Evolutionary conservation across 2,888 invertebrate genomes (phyloP).

Genomic region (Calliphora vomitoria): DNA sequence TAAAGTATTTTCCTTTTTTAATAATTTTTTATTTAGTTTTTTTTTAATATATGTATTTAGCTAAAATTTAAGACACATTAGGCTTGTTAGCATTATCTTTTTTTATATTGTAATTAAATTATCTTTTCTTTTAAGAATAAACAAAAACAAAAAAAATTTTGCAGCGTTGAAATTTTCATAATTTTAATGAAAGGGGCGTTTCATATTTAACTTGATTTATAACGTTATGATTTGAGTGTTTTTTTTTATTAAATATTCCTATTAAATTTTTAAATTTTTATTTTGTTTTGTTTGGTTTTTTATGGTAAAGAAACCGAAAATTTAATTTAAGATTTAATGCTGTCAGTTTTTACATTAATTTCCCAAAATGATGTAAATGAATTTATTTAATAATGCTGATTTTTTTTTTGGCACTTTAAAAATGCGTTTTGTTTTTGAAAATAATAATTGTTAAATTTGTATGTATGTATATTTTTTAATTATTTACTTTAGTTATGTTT

Average conservation of each 20-base stretch:
- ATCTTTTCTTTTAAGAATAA: slow-evolving; percentile 55
- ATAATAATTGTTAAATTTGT: slow-evolving; percentile 34
- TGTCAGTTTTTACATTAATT: not conserved
- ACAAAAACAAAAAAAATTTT: slow-evolving; percentile 49
- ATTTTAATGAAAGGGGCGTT: not conserved
- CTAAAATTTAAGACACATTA: slow-evolving; percentile 84
- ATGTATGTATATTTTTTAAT: slow-evolving; percentile 14
- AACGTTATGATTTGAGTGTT: slow-evolving; percentile 12
- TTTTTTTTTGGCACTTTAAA: slow-evolving; percentile 75
- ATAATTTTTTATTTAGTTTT: slow-evolving; percentile 42
- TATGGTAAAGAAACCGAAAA: slow-evolving; percentile 45
- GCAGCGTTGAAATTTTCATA: slow-evolving; percentile 44
- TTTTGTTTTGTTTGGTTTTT: slow-evolving; percentile 15
- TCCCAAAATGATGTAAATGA: slow-evolving; percentile 31
- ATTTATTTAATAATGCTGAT: slow-evolving; percentile 39
- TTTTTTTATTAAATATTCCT: slow-evolving; percentile 4
- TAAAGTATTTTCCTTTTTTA: slow-evolving; percentile 60
- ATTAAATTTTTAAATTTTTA: slow-evolving; percentile 28
- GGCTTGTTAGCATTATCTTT: slow-evolving; percentile 81
- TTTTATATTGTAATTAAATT: slow-evolving; percentile 52
- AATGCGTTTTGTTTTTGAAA: slow-evolving; percentile 72
- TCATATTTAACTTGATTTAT: slow-evolving; percentile 45
- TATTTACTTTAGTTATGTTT: slow-evolving; percentile 38
- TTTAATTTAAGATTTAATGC: slow-evolving; percentile 21
- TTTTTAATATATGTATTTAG: slow-evolving; percentile 77